Conservation (phyloP, 2,888 invertebrate genomes). For the Acheta domesticus region DNA sequence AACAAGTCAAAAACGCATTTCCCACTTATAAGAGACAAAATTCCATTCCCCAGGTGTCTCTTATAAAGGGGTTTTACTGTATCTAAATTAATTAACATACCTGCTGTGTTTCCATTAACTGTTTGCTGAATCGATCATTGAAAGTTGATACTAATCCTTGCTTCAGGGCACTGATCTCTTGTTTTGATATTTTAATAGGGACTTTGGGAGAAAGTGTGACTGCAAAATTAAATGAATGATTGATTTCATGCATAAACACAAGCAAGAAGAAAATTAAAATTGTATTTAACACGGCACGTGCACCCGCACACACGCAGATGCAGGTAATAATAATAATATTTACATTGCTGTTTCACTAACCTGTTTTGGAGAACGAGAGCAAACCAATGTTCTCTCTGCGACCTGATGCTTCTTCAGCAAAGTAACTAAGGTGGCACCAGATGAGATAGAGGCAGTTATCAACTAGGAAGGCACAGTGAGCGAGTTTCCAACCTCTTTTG, state of each 20-base stretch:
- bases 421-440: conserved; percentile 73
- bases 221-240: neutral
- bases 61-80: too few species aligned
- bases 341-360: neutral
- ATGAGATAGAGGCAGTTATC: conserved; percentile 70
- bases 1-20: too few species aligned
- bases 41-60: too few species aligned
- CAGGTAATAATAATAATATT: too few species aligned
- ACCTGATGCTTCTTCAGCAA: neutral
- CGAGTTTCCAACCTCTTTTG: conserved; percentile 60
- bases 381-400: neutral
- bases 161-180: conserved; percentile 64
- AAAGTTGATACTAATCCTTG: conserved; percentile 70
- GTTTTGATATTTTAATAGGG: conserved; percentile 56
- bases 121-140: conserved; percentile 74
- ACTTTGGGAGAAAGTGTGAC: conserved; percentile 42
- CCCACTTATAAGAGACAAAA: too few species aligned
- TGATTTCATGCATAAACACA: too few species aligned
- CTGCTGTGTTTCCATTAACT: conserved; percentile 65
- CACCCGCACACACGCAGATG: too few species aligned
- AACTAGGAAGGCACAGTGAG: conserved; percentile 62
- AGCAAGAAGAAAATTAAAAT: too few species aligned
- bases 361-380: neutral
- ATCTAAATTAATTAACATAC: conserved; percentile 43
- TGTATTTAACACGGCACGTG: too few species aligned